Conservation (phyloP, 2,113 vertebrate genomes). For the Tylochromis polylepis region DNA sequence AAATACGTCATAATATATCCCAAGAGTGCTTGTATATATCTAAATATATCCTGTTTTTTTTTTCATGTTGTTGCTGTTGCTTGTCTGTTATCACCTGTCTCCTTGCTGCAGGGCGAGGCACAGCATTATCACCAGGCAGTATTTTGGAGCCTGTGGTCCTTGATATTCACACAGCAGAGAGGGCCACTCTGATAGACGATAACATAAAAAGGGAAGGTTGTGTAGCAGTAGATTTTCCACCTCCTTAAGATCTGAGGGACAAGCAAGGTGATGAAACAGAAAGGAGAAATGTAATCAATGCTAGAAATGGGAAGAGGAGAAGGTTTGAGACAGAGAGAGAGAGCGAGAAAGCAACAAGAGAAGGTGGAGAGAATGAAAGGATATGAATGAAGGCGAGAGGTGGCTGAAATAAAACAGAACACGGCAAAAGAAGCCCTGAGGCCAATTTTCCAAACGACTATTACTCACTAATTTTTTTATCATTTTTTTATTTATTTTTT, state of each 20-base stretch:
- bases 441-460: not conserved
- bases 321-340: not conserved
- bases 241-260: constrained; percentile 64
- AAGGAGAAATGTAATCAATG: not conserved
- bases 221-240: constrained; percentile 75
- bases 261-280: not conserved
- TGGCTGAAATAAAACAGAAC: not conserved
- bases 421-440: not conserved
- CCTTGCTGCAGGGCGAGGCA: constrained; percentile 77
- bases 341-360: not conserved
- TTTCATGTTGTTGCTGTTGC: no score
- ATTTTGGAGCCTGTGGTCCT: constrained; percentile 74
- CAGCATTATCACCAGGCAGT: constrained; percentile 80
- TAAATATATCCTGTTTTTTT: not conserved
- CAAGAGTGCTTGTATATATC: not conserved
- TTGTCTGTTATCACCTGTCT: constrained; percentile 79
- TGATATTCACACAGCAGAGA: constrained; percentile 73
- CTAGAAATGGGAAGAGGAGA: not conserved
- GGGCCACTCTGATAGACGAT: constrained; percentile 76
- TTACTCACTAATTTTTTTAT: not conserved
- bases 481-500: not conserved
- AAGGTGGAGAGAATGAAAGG: not conserved
- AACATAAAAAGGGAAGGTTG: constrained; percentile 78
- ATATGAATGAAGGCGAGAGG: not conserved
- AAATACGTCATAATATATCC: not conserved